phyloP scores from a whole-genome alignment of 2,113 vertebrate genomes.

The Naja naja region DNA sequence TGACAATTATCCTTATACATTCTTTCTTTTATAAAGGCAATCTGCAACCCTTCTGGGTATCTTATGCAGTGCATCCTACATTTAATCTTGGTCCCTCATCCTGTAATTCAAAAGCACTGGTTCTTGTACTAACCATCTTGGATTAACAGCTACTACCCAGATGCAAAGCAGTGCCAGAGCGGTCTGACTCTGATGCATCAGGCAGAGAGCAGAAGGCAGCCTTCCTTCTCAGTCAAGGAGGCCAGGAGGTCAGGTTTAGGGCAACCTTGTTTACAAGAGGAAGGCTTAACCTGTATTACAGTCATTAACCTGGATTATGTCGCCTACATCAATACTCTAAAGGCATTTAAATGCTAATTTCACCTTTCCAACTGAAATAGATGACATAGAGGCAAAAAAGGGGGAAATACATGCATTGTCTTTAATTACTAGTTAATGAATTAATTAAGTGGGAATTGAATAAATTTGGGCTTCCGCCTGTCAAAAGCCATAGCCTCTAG shows the following conservation, averaged over 20 bases:
- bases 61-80: neutral
- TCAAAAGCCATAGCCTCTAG: neutral
- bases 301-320: conserved; percentile 23
- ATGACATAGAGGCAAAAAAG: neutral
- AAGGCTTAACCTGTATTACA: conserved; percentile 16
- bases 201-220: neutral
- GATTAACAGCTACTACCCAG: neutral
- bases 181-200: neutral
- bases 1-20: neutral
- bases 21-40: neutral
- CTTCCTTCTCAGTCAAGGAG: neutral
- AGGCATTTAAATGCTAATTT: neutral
- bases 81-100: neutral
- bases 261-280: conserved; percentile 14
- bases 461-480: neutral
- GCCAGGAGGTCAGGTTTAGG: conserved; percentile 6
- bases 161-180: neutral
- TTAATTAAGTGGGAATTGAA: neutral
- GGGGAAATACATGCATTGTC: neutral
- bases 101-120: neutral
- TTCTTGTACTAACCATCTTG: neutral
- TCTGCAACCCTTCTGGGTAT: neutral
- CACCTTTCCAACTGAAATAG: neutral
- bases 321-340: neutral
- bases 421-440: neutral